phyloP scores from a whole-genome alignment of 2,888 invertebrate species.

The Epirrhoe alternata region DNA sequence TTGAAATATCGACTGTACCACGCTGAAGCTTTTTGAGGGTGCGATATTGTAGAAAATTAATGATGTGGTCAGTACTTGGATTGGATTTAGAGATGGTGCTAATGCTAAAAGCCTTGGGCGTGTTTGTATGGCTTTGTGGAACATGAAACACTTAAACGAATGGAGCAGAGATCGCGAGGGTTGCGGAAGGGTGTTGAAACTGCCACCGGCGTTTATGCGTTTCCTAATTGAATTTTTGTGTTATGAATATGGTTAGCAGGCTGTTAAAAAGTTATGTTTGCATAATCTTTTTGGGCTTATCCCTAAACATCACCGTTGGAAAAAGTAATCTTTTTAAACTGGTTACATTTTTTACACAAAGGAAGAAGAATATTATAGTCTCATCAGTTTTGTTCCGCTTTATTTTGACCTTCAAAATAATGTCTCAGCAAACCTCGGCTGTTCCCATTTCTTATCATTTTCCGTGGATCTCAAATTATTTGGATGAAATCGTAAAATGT shows the following conservation, averaged over 20 bases:
- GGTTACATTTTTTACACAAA: not conserved
- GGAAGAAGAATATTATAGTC: not conserved
- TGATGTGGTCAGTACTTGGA: slow-evolving; percentile 82
- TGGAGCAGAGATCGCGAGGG: slow-evolving; percentile 57
- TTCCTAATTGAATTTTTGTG: slow-evolving; percentile 58
- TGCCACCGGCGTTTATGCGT: slow-evolving; percentile 53
- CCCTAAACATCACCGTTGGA: not conserved
- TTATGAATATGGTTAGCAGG: slow-evolving; percentile 46
- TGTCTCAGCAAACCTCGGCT: slow-evolving; percentile 1
- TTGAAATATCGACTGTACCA: slow-evolving; percentile 75
- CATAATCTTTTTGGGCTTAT: slow-evolving; percentile 2
- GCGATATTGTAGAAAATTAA: slow-evolving; percentile 82
- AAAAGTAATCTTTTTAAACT: not conserved
- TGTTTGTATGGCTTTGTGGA: slow-evolving; percentile 75
- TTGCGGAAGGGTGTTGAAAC: slow-evolving; percentile 50
- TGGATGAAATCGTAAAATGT: slow-evolving; percentile 62
- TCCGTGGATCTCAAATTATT: slow-evolving; percentile 51
- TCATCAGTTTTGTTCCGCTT: not conserved
- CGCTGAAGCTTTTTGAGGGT: slow-evolving; percentile 74
- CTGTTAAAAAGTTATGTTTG: slow-evolving; percentile 33
- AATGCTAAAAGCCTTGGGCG: slow-evolving; percentile 77
- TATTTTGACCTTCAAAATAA: slow-evolving; percentile 9
- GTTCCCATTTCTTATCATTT: slow-evolving; percentile 29
- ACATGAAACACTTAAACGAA: slow-evolving; percentile 75
- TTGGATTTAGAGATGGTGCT: slow-evolving; percentile 76